Evolutionary conservation across 2,888 invertebrate species (phyloP).

Genomic region (Aquatica leii): DNA sequence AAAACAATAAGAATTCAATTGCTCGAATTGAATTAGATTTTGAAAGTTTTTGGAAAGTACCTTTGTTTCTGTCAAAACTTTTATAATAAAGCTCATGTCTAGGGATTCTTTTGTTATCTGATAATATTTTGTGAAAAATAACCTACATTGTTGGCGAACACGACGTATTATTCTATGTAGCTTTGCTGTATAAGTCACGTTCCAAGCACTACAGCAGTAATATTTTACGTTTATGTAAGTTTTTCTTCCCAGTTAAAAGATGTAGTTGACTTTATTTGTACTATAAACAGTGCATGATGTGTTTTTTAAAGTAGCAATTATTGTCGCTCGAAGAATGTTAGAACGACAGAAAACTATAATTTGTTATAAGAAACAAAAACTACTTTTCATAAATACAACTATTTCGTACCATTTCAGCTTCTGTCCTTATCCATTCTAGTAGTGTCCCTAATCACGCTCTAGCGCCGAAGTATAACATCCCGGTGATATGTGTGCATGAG

Average conservation of each 20-base stretch:
- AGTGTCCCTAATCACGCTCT: slow-evolving; percentile 34
- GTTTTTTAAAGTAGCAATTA: slow-evolving; percentile 31
- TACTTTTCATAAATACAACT: slow-evolving; percentile 21
- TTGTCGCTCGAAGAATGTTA: too few species aligned
- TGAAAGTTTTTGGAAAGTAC: slow-evolving; percentile 33
- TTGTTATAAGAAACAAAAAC: slow-evolving; percentile 2
- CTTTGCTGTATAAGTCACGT: slow-evolving; percentile 44
- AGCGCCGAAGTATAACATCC: slow-evolving; percentile 35
- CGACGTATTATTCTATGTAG: slow-evolving; percentile 33
- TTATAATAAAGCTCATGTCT: slow-evolving; percentile 36
- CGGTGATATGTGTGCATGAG: slow-evolving; percentile 39
- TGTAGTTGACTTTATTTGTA: slow-evolving; percentile 32
- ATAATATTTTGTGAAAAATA: slow-evolving; percentile 39
- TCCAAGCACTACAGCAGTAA: slow-evolving; percentile 42
- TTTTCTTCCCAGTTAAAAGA: slow-evolving; percentile 34
- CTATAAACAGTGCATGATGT: slow-evolving; percentile 35
- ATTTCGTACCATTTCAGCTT: slow-evolving; percentile 14
- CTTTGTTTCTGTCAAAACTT: slow-evolving; percentile 39
- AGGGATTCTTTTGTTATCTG: slow-evolving; percentile 40
- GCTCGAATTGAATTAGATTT: slow-evolving; percentile 29
- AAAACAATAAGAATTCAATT: slow-evolving; percentile 24
- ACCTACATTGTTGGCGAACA: slow-evolving; percentile 37
- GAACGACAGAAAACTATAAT: not conserved
- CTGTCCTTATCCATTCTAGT: slow-evolving; percentile 27
- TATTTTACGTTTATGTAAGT: slow-evolving; percentile 47